Evolutionary conservation across 1,140 invertebrate species (phyloP), one percentile per base, ranked within the genome.

Genomic region (Drosophila micromelanica): DNA sequence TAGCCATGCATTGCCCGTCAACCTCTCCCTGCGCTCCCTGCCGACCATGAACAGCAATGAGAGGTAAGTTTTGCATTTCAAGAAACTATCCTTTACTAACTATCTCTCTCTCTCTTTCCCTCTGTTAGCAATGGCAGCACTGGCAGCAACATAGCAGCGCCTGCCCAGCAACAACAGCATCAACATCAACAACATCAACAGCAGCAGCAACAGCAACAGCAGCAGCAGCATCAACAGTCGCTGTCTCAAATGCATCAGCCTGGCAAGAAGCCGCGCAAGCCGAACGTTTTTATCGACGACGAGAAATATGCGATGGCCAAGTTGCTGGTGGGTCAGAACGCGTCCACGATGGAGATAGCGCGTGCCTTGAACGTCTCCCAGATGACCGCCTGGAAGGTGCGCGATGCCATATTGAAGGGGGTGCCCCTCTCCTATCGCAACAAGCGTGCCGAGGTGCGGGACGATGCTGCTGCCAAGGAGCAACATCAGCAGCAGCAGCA

Each of bases 281-380:
- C 90, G 45, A 92, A 92, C 48, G 91, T 92, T 8, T 92, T 92
- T n/a, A 90, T 92, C 17, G 89, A 91, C 51, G 90, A 92, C 42
- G 90, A 91, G 40, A 91, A 91, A 23, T 92, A 92, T 23, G 90
- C 84, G 11, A 91, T 91, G 91, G 91, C 91, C 52, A 91, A 92
- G 59, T 59, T 90, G 70, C 46, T 92, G 43, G 91, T 92, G 46
- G 85, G 78, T 2, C 84, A 91, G 51, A 91, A 91, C 56, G 78
- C 91, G 12, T 91, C 91, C 11, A 92, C 91, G 15, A 91, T 92
- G 91, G 90, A 92, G 55, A 91, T 92, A 35, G 91, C 91, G 1
- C 65, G 91, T 3, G 81, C 84, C 2, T 51, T 92, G 6, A 91
- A 92, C 45, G 90, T 92, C 3, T 92, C 91, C 30, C 91, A 92